Percentiles rank a stretch among this genome's conserved stretches.
These are phyloP conservation scores for Solen grandis DNA, from an alignment of 1,140 invertebrate species.

Conservation along the genomic window DNA sequence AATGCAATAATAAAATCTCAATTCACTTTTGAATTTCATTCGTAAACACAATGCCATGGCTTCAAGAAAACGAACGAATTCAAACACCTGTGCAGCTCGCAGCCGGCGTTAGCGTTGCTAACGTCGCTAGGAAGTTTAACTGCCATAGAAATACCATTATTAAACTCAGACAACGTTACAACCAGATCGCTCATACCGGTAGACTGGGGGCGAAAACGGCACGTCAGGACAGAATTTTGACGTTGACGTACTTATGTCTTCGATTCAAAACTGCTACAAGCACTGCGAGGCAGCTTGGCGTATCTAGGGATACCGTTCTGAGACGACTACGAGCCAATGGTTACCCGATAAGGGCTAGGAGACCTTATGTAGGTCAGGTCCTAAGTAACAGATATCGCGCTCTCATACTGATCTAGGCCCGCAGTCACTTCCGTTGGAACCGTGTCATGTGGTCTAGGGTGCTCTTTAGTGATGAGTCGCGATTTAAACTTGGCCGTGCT, in stretches of 20 bases:
- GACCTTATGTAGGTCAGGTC: too few species aligned
- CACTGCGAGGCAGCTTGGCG: too few species aligned
- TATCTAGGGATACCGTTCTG: too few species aligned
- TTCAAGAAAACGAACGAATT: neutral
- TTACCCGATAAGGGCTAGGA: too few species aligned
- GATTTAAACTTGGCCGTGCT: too few species aligned
- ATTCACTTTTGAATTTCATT: neutral
- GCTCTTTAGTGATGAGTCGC: too few species aligned
- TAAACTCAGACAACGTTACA: neutral
- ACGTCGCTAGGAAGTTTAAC: slow-evolving; percentile 22
- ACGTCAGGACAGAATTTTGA: neutral
- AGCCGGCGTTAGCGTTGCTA: too few species aligned
- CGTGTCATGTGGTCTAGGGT: neutral
- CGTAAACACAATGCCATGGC: neutral
- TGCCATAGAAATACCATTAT: neutral
- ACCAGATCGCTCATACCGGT: neutral
- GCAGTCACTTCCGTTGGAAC: neutral
- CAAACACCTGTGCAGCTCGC: neutral
- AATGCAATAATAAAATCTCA: neutral
- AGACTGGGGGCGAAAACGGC: neutral
- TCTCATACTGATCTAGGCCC: too few species aligned
- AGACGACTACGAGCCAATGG: too few species aligned
- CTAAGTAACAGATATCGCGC: too few species aligned
- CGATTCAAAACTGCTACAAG: too few species aligned
- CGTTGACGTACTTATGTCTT: neutral